These are phyloP conservation scores for Nymphalis io DNA, from an alignment of 1,140 invertebrate genomes.

Conservation along the genomic window DNA sequence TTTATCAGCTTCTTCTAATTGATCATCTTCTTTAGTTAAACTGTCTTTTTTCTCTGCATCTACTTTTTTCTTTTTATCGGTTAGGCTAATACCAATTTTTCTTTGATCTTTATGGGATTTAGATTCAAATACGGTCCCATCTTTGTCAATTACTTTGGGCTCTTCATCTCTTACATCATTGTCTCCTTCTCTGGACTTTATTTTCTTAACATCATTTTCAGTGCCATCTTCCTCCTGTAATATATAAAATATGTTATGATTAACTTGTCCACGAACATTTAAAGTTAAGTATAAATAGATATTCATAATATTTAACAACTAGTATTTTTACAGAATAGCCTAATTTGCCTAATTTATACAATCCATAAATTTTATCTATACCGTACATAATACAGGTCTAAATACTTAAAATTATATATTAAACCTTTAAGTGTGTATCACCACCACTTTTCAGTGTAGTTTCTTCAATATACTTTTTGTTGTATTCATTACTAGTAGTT, in stretches of 20 bases:
- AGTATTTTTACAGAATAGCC: neutral
- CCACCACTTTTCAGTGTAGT: constrained; percentile 65
- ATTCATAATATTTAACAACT: no score
- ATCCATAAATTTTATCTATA: constrained; percentile 7
- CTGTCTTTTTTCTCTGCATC: constrained; percentile 63
- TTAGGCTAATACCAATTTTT: constrained; percentile 51
- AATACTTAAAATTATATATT: constrained; percentile 29
- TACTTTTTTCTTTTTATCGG: constrained; percentile 71
- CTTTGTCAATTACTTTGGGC: constrained; percentile 58
- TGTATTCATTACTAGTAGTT: constrained; percentile 56
- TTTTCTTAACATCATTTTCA: constrained; percentile 76
- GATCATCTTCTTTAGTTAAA: constrained; percentile 58
- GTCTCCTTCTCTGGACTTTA: constrained; percentile 75
- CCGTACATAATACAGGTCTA: constrained; percentile 9
- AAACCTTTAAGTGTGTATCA: constrained; percentile 67
- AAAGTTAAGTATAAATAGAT: neutral
- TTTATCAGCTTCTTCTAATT: constrained; percentile 51
- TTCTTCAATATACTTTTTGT: constrained; percentile 58
- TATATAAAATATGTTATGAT: neutral
- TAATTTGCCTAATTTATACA: neutral
- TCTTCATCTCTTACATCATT: constrained; percentile 74
- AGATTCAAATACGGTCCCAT: constrained; percentile 65
- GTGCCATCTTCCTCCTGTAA: constrained; percentile 73
- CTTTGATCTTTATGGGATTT: constrained; percentile 71
- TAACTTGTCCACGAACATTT: neutral